phyloP scores from a whole-genome alignment of 2,113 vertebrate genomes.

The Mixornis gularis region DNA sequence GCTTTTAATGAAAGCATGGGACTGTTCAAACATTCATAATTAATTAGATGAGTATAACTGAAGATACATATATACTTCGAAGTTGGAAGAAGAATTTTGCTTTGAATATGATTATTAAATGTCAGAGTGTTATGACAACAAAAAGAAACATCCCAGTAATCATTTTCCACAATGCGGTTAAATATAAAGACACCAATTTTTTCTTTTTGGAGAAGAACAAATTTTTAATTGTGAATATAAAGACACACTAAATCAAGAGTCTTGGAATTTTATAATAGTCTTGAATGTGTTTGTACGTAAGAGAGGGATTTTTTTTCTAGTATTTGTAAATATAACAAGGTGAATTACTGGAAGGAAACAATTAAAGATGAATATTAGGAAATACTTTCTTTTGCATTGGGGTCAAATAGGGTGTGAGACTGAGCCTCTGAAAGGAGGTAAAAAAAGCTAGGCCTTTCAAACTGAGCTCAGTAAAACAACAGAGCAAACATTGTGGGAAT shows the following conservation, averaged over 20 bases:
- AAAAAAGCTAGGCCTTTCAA: not conserved
- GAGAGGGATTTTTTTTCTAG: not conserved
- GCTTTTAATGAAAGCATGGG: not conserved
- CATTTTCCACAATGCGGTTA: not conserved
- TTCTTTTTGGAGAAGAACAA: not conserved
- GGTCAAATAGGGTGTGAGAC: not conserved
- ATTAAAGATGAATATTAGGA: not conserved
- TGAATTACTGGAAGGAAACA: not conserved
- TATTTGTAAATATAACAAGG: not conserved
- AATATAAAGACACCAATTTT: not conserved
- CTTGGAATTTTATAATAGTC: not conserved
- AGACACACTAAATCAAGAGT: not conserved
- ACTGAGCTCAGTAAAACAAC: not conserved
- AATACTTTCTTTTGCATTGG: not conserved
- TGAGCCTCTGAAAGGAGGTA: not conserved
- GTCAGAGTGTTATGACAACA: not conserved
- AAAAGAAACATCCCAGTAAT: not conserved
- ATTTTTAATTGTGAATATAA: not conserved
- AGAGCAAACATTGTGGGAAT: not conserved
- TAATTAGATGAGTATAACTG: not conserved
- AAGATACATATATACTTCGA: not conserved
- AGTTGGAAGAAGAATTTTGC: not conserved
- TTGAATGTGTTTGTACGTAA: not conserved
- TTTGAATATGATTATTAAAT: not conserved
- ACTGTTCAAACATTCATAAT: not conserved